Base-by-base conservation (phyloP, 2,797 vertebrate species). In the Esox lucius region DNA sequence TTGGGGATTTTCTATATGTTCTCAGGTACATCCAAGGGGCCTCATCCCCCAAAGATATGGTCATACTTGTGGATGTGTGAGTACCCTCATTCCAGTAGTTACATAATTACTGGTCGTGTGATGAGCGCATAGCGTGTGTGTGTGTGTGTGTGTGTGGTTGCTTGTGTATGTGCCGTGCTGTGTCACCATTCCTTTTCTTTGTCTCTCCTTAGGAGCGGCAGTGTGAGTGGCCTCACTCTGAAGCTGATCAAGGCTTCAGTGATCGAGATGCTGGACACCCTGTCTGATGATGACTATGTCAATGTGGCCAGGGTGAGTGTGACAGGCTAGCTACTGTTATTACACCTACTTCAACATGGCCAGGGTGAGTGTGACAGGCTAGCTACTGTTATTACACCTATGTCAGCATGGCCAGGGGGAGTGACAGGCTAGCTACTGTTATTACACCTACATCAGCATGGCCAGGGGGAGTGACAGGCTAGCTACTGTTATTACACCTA, bases 1-100 rank as follows among this genome's bases (percentile, higher is more conserved):
- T 68, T 5, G 46, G 53, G 9, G 31, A 68, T 26, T 76, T 17
- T 0, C 5, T 74, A 19, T 78, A 72, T 71, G 0, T 61, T 12
- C 71, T 22, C 91, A 98, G 98, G 98, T 99, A 99, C 83, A 99
- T 98, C 85, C 97, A 99, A 84, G 98, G 98, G 0, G 98, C 97
- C 31, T 99, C 97, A 0, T 99, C 98, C 0, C 97, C 98, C 0
- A 99, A 99, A 92, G 98, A 99, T 82, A 99, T 99, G 98, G 97
- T 99, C 90, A 99, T 99, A 91, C 98, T 99, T 0, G 97, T 99
- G 67, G 98, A 99, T 0, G 97, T 99, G 97, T 99, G 90, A 98
- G 98, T 98, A 87, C 17, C 5, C 3, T 26, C 17, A 59, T 59
- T 59, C 8, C n/a, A 59, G n/a, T 59, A 59, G 53, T 59, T 3